Percentiles rank a stretch among this genome's conserved stretches.
These are phyloP conservation scores for Urechis unicinctus DNA, from an alignment of 2,888 invertebrate genomes.

Conservation along the genomic window DNA sequence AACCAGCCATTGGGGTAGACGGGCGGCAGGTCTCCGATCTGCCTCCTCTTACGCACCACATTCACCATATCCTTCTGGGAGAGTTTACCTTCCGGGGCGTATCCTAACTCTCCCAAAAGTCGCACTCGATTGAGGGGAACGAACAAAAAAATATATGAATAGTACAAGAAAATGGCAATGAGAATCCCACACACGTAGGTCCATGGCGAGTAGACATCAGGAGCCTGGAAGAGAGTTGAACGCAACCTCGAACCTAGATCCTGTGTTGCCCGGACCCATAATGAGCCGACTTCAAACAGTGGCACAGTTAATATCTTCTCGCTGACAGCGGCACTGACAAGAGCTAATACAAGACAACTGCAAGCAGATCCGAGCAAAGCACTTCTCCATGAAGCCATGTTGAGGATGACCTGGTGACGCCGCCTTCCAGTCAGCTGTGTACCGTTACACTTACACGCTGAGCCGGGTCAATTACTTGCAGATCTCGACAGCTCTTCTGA, in stretches of 20 bases:
- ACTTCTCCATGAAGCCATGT: too few species aligned
- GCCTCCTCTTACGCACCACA: conserved; percentile 50
- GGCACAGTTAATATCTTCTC: conserved; percentile 1
- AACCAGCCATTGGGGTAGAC: conserved; percentile 90
- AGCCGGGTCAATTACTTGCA: too few species aligned
- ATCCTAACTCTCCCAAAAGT: conserved; percentile 39
- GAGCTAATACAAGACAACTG: too few species aligned
- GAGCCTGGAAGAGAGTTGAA: background rate
- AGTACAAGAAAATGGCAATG: conserved; percentile 16
- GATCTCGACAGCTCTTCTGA: too few species aligned
- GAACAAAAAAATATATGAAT: conserved; percentile 26
- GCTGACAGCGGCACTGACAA: conserved; percentile 1
- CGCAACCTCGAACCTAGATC: conserved; percentile 1
- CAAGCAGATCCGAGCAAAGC: too few species aligned
- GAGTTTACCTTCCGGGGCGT: conserved; percentile 33
- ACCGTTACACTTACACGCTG: too few species aligned
- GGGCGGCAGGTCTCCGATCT: conserved; percentile 67
- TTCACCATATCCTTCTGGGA: conserved; percentile 38
- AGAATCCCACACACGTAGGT: conserved; percentile 3
- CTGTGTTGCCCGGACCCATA: conserved; percentile 10
- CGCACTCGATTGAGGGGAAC: conserved; percentile 37
- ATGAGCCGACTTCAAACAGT: conserved; percentile 11
- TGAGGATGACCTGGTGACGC: too few species aligned
- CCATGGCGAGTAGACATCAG: conserved; percentile 6
- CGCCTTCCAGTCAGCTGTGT: too few species aligned